Conservation (phyloP, 2,888 invertebrate genomes). For the Monoplex corrugatus region DNA sequence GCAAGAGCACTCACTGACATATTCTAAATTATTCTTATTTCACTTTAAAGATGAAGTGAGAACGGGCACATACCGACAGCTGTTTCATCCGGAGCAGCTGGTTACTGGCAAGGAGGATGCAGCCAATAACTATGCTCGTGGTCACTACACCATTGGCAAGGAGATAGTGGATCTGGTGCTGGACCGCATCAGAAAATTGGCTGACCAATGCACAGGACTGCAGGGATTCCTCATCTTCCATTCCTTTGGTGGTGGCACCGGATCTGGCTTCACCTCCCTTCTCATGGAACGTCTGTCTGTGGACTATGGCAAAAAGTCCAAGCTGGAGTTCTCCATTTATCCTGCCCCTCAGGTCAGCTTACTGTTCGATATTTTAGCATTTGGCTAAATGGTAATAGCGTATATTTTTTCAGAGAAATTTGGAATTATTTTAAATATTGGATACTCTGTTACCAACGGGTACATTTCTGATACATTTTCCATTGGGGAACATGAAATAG, state of each 20-base stretch:
- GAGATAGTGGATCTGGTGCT: constrained; percentile 57
- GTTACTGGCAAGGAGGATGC: constrained; percentile 56
- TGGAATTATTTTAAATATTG: too few relatives aligned
- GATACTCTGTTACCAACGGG: too few relatives aligned
- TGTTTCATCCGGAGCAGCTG: constrained; percentile 55
- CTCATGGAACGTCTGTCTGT: constrained; percentile 86
- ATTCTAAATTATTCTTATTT: neutral
- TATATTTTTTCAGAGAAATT: too few relatives aligned
- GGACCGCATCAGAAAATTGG: constrained; percentile 77
- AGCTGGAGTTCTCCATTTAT: constrained; percentile 83
- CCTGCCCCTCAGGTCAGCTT: constrained; percentile 62
- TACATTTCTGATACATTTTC: too few relatives aligned
- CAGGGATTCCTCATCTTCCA: constrained; percentile 93
- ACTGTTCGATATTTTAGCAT: too few relatives aligned
- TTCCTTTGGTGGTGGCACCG: constrained; percentile 87
- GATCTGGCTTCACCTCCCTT: constrained; percentile 86
- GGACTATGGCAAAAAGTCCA: constrained; percentile 84
- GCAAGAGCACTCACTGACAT: too few relatives aligned
- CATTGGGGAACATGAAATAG: too few relatives aligned
- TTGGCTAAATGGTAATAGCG: too few relatives aligned
- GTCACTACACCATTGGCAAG: constrained; percentile 56
- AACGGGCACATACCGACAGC: constrained; percentile 50
- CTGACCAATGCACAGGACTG: constrained; percentile 87
- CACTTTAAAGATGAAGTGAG: constrained; percentile 51
- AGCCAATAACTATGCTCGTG: constrained; percentile 55